A percentile compares a stretch with the other conserved stretches of the same genome.
phyloP scores from a whole-genome alignment of 2,113 vertebrate species.

The Seriola quinqueradiata region DNA sequence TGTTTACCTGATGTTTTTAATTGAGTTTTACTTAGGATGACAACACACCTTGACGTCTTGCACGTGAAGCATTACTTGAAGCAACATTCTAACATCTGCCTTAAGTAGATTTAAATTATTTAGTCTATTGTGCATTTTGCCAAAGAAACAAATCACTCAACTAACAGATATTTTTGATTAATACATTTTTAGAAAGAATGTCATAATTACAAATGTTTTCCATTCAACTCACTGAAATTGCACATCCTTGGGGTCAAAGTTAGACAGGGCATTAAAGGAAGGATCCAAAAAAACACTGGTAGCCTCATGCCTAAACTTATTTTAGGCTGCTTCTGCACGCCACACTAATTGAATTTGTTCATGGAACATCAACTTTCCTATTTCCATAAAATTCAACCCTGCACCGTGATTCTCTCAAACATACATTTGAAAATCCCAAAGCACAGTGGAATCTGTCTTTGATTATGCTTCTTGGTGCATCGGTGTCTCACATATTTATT shows the following conservation, averaged over 20 bases:
- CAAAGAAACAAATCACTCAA: neutral
- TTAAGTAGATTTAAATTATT: neutral
- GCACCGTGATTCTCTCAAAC: neutral
- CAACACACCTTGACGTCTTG: neutral
- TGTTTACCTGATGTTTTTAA: neutral
- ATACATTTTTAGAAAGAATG: neutral
- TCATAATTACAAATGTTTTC: neutral
- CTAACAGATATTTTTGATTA: neutral
- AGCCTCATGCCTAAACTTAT: slow-evolving; percentile 13
- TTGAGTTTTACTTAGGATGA: neutral
- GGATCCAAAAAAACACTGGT: neutral
- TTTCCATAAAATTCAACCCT: slow-evolving; percentile 6
- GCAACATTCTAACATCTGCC: neutral
- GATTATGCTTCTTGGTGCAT: slow-evolving; percentile 23
- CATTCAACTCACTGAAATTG: neutral
- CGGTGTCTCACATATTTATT: slow-evolving; percentile 52
- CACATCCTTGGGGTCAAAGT: neutral
- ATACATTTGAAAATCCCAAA: slow-evolving; percentile 35
- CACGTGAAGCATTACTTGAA: neutral
- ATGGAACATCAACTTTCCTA: slow-evolving; percentile 12
- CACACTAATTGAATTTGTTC: slow-evolving; percentile 11
- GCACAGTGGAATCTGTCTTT: slow-evolving; percentile 29
- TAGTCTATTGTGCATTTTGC: neutral
- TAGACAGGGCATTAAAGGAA: neutral
- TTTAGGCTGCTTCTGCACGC: neutral